Percentiles rank a stretch among this genome's conserved stretches.
These are phyloP conservation scores for Julus scandinavius DNA, from an alignment of 2,888 invertebrate genomes.

Conservation along the genomic window DNA sequence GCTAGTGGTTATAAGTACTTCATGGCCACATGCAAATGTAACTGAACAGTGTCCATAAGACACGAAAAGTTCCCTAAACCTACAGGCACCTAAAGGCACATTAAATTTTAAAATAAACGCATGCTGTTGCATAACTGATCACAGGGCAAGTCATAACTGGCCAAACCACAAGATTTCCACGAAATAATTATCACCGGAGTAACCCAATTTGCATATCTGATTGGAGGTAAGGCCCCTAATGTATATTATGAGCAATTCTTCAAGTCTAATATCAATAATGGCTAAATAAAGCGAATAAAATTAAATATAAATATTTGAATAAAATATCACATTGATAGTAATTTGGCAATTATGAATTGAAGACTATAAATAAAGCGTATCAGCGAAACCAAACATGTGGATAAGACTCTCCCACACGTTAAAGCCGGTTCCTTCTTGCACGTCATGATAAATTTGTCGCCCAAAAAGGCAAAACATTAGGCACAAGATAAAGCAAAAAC, in stretches of 20 bases:
- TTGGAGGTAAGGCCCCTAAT: neutral
- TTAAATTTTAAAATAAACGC: no score
- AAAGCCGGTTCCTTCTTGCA: neutral
- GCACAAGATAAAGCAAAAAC: conserved; percentile 49
- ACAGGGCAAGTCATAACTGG: neutral
- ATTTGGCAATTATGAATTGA: conserved; percentile 16
- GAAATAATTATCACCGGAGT: no score
- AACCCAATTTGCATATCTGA: neutral
- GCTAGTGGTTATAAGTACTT: neutral
- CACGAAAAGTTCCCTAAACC: neutral
- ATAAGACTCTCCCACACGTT: conserved; percentile 31
- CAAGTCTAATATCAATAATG: conserved; percentile 3
- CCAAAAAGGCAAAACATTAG: conserved; percentile 50
- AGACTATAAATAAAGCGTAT: neutral
- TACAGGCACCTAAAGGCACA: no score
- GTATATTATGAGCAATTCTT: conserved; percentile 6
- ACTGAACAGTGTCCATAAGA: no score
- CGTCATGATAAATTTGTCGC: conserved; percentile 48
- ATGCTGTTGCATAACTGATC: neutral
- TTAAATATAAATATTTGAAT: neutral
- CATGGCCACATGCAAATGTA: neutral
- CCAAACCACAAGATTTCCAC: neutral
- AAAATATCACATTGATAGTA: neutral
- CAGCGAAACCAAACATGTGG: conserved; percentile 5
- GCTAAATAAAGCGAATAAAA: neutral